Evolutionary conservation across 1,140 invertebrate species (phyloP), one percentile per base, ranked within the genome.

Genomic region (Stegodyphus dumicola): DNA sequence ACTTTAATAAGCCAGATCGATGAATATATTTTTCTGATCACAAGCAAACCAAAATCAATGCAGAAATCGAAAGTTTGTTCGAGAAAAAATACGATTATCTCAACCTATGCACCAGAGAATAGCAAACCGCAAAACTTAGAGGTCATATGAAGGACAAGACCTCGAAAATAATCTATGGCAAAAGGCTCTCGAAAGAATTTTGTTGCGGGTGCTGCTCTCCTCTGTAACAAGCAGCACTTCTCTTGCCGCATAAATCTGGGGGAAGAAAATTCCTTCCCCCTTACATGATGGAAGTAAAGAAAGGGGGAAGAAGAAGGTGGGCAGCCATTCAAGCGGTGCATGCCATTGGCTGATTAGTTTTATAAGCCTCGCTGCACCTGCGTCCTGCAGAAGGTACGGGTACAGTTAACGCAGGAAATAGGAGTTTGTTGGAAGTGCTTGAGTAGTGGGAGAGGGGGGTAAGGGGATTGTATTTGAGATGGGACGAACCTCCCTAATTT

Each of bases 291-390:
- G 81, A 84, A 67, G 51, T 56, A 52, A 69, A 53, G 53, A 33
- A 52, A 67, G 18, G 65, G 71, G 53, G 64, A 67, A 18, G 5
- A 53, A n/a, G 7, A 13, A 48, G 51, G 18, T 7, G 9, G 51
- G 18, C 33, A 48, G 49, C 15, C 33, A 17, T n/a, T 7, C 7
- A 17, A 65, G 79, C 18, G 56, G n/a, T 56, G 48, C 69, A 79
- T 75, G 70, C 65, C 53, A 85, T 85, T 85, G 81, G 80, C 7
- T 73, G 71, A 85, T 85, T 85, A 85, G 81, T 85, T 85, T 85
- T 77, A 77, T 64, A 60, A 54, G 80, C 64, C 48, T 64, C 56
- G 56, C 17, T 85, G 81, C 81, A 85, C 81, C 81, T 85, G 73
- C 71, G 71, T 76, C 64, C 81, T 77, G 18, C 15, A 64, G 53